Evolutionary conservation across 2,888 invertebrate genomes (phyloP), one percentile per base, ranked within the genome.

Genomic region (Autographa pulchrina): DNA sequence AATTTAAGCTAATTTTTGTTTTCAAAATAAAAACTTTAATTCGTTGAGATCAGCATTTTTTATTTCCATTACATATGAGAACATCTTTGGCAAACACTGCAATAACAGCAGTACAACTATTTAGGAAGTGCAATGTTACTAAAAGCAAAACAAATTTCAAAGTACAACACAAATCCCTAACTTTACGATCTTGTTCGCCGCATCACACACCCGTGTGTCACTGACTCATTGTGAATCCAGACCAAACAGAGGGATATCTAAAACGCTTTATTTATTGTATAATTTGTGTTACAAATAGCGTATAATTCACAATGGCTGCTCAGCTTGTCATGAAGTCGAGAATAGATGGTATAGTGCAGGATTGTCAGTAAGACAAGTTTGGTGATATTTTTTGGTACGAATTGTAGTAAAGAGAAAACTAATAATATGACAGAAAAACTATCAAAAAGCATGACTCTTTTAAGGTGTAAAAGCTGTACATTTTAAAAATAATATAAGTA

Each of bases 241-340:
- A 58, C 61, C 43, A 62, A 71, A 60, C 68, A 59, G 79, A 80
- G 72, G 68, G 70, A 77, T 80, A 82, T 80, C 77, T 80, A 74
- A 80, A 84, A 63, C 77, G 83, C 76, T 82, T 78, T 76, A 82
- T 80, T 81, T 79, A 85, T 78, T 72, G 81, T 71, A 78, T 85
- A 86, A 87, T 88, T 88, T 77, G 82, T 81, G 75, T 74, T 82
- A 85, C 85, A 81, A 83, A 83, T 63, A 72, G 71, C 77, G 75
- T 81, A 75, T 82, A 83, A 82, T 81, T 81, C 74, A 78, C 83
- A 83, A 85, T 84, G 52, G 77, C 65, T 66, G 75, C 75, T 65
- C 48, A 66, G 58, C 54, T 41, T 62, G 66, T 72, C 61, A n/a
- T 70, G 59, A 68, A 72, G 72, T 62, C 68, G 32, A 68, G 82